Conservation (phyloP, 2,888 invertebrate species). For the Miltochrista miniata region DNA sequence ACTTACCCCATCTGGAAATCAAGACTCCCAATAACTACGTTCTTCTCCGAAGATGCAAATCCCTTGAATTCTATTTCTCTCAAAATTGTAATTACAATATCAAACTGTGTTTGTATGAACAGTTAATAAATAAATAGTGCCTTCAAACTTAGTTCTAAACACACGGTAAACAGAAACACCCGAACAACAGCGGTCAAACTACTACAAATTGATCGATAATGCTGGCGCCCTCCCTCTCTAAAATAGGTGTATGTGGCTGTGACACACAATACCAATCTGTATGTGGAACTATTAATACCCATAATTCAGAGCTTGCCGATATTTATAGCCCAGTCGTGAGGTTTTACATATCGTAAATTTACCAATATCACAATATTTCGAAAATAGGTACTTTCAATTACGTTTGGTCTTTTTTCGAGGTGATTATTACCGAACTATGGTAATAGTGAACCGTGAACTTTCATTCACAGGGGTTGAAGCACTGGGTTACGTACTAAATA, state of each 20-base stretch:
- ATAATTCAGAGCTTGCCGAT: conserved; percentile 66
- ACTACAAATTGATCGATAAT: conserved; percentile 33
- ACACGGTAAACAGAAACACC: not conserved
- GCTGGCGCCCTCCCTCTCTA: conserved; percentile 19
- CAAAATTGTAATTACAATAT: not conserved
- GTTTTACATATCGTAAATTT: conserved; percentile 66
- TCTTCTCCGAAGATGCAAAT: no score
- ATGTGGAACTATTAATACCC: conserved; percentile 52
- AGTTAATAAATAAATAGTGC: not conserved
- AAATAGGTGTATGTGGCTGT: conserved; percentile 40
- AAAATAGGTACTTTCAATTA: conserved; percentile 52
- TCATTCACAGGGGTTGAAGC: no score
- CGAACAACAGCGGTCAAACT: conserved; percentile 8
- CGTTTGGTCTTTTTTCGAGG: not conserved
- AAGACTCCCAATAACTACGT: no score
- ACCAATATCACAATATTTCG: conserved; percentile 55
- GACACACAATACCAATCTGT: conserved; percentile 51
- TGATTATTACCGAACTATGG: no score
- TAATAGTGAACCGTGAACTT: no score
- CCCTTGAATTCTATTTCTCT: not conserved
- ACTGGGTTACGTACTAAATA: no score
- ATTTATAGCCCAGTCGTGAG: conserved; percentile 66
- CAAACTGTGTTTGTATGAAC: not conserved
- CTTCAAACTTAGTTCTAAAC: not conserved
- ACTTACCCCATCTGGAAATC: no score